Evolutionary conservation across 2,113 vertebrate genomes (phyloP).

Genomic region (Peromyscus polionotus): DNA sequence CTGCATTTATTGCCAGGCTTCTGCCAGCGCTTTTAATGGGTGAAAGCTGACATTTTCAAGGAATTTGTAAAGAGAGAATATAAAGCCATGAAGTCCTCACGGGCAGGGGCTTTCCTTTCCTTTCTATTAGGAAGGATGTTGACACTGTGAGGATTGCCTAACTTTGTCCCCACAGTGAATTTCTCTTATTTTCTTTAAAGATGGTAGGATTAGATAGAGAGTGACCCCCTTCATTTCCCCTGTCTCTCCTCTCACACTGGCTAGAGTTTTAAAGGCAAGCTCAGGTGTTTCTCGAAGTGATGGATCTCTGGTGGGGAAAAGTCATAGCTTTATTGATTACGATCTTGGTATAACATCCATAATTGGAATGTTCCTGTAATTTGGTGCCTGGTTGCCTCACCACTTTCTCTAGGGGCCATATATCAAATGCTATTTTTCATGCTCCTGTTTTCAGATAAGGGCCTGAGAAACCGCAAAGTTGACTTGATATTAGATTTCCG

Average conservation of each 20-base stretch:
- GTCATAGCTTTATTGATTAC: constrained; percentile 78
- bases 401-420: constrained; percentile 71
- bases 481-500: constrained; percentile 76
- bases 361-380: constrained; percentile 81
- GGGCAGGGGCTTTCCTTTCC: background rate
- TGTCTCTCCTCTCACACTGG: background rate
- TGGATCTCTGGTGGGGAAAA: constrained; percentile 66
- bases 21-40: constrained; percentile 1
- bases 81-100: background rate
- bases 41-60: background rate
- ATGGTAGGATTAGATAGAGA: background rate
- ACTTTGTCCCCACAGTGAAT: background rate
- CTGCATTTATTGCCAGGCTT: background rate
- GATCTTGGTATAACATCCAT: constrained; percentile 75
- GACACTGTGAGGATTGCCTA: background rate
- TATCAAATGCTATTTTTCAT: constrained; percentile 83
- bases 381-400: constrained; percentile 74
- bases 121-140: background rate
- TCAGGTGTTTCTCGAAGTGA: constrained; percentile 64
- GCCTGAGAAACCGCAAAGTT: constrained; percentile 66
- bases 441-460: constrained; percentile 72
- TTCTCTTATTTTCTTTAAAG: constrained; percentile 53
- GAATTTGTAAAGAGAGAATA: background rate
- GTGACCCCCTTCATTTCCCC: background rate
- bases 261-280: constrained; percentile 65